Evolutionary conservation across 2,888 invertebrate genomes (phyloP), one percentile per base, ranked within the genome.

Genomic region (Oxystoma pomonae): DNA sequence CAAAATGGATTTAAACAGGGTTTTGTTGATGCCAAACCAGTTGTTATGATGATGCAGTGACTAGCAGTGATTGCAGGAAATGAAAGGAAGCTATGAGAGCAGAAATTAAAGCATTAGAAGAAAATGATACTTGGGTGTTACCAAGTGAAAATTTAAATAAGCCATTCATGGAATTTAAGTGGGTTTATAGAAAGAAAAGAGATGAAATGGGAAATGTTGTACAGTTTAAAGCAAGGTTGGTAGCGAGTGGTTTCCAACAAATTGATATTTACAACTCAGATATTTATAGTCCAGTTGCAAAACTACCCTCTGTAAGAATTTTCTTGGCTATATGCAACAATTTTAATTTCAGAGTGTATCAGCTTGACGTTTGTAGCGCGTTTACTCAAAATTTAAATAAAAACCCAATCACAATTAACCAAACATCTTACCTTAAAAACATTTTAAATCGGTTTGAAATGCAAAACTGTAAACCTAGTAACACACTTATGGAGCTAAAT

Each of bases 311-410:
- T 7, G 35, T 35, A 35, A 35, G 35, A 12, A 35, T 35, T 35
- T 35, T 35, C 35, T 12, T 65, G 59, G 62, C 62, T 20, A 22
- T 62, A 16, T 58, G 64, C 7, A 65, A 62, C 16, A 59, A 59
- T 35, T 64, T 65, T n/a, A 64, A 60, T n/a, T 55, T 56, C 52
- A 16, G 55, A 18, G 53, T 67, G 21, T 50, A 58, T 61, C 65
- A 67, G 55, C 55, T 68, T 20, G 65, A 67, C 58, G 68, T 67
- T 19, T 60, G 63, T 16, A 67, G 60, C 49, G 67, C 65, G 9
- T 67, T 68, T 16, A 49, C 21, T 35, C 12, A 67, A 61, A 51
- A 65, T 55, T 2, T 65, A 7, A 9, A 49, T 19, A 19, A 60
- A 61, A 57, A 53, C 35, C 22, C 19, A 55, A 62, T 60, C 16